A percentile compares a stretch with the other conserved stretches of the same genome.
These are phyloP conservation scores for Dione juno DNA, from an alignment of 2,888 invertebrate species.

Conservation along the genomic window DNA sequence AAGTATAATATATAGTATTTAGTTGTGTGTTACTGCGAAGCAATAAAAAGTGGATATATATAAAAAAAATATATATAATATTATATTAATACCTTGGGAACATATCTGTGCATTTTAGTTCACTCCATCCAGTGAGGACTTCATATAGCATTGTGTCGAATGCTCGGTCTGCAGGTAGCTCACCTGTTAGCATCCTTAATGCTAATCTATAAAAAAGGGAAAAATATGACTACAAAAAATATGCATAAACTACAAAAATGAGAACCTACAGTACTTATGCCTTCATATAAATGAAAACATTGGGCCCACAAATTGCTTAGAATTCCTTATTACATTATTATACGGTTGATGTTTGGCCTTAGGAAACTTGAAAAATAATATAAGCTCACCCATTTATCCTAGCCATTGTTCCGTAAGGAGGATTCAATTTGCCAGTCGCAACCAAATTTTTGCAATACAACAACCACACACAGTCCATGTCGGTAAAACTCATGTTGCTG, in stretches of 20 bases:
- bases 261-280: too few relatives aligned
- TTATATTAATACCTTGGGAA: constrained; percentile 75
- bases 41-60: neutral
- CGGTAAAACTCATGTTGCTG: constrained; percentile 60
- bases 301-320: too few relatives aligned
- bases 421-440: constrained; percentile 76
- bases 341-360: too few relatives aligned
- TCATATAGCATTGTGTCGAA: constrained; percentile 78
- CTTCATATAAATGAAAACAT: too few relatives aligned
- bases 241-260: too few relatives aligned
- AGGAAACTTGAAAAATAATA: too few relatives aligned
- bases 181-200: constrained; percentile 78
- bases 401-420: constrained; percentile 84
- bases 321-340: too few relatives aligned
- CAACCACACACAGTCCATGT: constrained; percentile 84
- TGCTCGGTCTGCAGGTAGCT: constrained; percentile 74
- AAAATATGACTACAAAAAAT: too few relatives aligned
- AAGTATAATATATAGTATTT: too few relatives aligned
- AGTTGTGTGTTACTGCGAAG: neutral
- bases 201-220: constrained; percentile 69
- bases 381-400: constrained; percentile 82
- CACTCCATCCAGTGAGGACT: constrained; percentile 74
- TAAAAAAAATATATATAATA: neutral
- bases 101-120: constrained; percentile 75
- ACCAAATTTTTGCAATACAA: constrained; percentile 83